Base-by-base conservation (phyloP, 2,888 invertebrate genomes). In the Plusia festucae region DNA sequence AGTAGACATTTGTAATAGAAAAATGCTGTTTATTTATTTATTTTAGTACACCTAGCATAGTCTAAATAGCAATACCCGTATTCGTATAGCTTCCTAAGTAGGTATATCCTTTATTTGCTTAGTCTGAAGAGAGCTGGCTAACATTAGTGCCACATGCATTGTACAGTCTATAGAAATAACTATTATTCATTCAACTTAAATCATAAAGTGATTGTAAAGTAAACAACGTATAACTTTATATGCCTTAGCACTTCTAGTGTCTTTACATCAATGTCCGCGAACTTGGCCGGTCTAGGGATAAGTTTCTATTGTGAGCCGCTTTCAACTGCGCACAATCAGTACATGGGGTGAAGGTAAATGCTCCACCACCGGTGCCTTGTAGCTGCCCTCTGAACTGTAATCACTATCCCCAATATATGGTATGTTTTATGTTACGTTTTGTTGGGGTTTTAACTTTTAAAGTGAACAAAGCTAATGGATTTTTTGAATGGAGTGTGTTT, bases 301-400 rank as follows among this genome's bases (percentile, higher is more conserved):
- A 87, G 85, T 87, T 86, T 84, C 83, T 67, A 84, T 85, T 86
- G 88, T 87, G 80, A 78, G 62, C 73, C 68, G 76, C 74, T 74
- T 76, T 75, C 76, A 68, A 67, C 71, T 57, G 56, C 68, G 63
- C 66, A 77, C 82, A 81, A 77, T 72, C 46, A 49, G 18, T 49
- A 82, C 60, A 56, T 44, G 34, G 9, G n/a, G 70, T 55, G 60
- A 65, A 78, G 77, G 86, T 83, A 79, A 81, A 68, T 77, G 80
- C 61, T 79, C 61, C 55, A 27, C 24, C 55, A 40, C 32, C 22
- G 30, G 34, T 49, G 60, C 44, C 60, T 64, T 57, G 68, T 65
- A 8, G 4, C 27, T 16, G 46, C 57, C 40, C 20, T 6, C 16
- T 8, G 40, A 30, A 52, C 32, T 60, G 13, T 57, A 54, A 62